Evolutionary conservation across 2,113 vertebrate species (phyloP).

Genomic region (Alouatta palliata): DNA sequence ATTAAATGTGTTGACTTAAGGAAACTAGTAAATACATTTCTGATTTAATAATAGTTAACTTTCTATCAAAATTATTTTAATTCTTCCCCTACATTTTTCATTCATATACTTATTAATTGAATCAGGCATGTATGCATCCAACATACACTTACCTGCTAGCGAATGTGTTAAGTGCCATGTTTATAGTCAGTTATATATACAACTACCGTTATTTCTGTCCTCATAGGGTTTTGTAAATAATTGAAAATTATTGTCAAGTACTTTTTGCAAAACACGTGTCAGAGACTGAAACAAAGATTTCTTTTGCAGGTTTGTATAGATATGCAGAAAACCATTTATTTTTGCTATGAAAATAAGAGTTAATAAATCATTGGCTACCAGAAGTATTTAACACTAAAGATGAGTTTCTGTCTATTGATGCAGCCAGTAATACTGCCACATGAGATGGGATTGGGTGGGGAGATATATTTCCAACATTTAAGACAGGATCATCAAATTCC

Average conservation of each 20-base stretch:
- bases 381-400: background rate
- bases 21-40: background rate
- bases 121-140: background rate
- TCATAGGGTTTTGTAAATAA: background rate
- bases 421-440: background rate
- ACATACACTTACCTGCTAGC: background rate
- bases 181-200: background rate
- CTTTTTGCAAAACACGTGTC: background rate
- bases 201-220: background rate
- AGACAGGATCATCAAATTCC: background rate
- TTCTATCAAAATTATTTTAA: background rate
- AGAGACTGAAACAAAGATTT: background rate
- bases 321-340: background rate
- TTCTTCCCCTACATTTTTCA: background rate
- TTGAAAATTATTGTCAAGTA: background rate
- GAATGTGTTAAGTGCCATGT: background rate
- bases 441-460: background rate
- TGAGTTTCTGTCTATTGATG: background rate
- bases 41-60: background rate
- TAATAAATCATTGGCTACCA: background rate
- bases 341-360: background rate
- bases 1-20: background rate
- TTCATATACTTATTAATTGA: background rate
- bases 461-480: background rate
- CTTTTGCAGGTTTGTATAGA: background rate